These are phyloP conservation scores for Acanthurus tractus DNA, from an alignment of 2,797 vertebrate species.

Conservation along the genomic window DNA sequence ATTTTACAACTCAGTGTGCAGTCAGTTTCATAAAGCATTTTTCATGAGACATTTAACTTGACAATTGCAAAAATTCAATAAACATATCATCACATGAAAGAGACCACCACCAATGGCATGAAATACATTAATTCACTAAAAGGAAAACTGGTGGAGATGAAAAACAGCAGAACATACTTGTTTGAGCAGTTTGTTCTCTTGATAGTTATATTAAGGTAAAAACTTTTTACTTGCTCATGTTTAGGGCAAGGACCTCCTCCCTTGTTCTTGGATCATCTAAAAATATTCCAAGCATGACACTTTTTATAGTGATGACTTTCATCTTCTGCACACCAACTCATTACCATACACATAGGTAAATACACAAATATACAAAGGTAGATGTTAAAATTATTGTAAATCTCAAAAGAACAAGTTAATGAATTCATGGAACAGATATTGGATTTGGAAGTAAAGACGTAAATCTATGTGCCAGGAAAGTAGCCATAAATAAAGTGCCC, in stretches of 20 bases:
- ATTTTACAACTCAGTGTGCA: neutral
- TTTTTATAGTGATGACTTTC: conserved; percentile 78
- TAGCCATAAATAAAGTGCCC: neutral
- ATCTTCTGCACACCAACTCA: conserved; percentile 86
- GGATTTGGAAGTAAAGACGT: neutral
- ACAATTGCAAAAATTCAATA: neutral
- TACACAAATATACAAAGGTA: conserved; percentile 22
- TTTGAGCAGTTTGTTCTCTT: neutral
- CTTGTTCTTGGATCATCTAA: conserved; percentile 76
- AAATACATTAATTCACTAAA: conserved; percentile 1
- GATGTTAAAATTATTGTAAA: neutral
- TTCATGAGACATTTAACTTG: neutral
- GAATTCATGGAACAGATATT: neutral
- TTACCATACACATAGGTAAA: conserved; percentile 85
- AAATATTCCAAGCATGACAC: conserved; percentile 76
- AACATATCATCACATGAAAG: neutral
- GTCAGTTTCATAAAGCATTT: neutral
- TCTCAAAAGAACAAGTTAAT: neutral
- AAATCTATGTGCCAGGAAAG: neutral
- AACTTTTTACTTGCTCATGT: conserved; percentile 19
- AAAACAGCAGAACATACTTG: neutral
- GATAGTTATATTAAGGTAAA: neutral
- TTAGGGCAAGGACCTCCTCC: conserved; percentile 58
- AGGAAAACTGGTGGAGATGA: neutral
- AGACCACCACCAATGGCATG: neutral